A percentile compares a stretch with the other conserved stretches of the same genome.
phyloP scores from a whole-genome alignment of 2,797 vertebrate genomes.

The Pyrocephalus nanus region DNA sequence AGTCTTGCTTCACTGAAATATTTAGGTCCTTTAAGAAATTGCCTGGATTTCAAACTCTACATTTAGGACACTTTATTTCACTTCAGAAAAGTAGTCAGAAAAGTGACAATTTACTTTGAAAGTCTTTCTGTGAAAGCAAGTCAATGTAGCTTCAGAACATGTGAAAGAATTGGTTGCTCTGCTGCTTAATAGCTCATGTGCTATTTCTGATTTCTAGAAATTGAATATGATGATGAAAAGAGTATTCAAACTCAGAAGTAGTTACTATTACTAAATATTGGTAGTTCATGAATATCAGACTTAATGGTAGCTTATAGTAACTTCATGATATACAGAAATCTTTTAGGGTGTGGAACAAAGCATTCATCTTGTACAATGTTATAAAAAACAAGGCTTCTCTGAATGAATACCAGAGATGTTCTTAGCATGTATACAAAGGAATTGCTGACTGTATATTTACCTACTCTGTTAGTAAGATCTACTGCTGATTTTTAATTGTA shows the following conservation, averaged over 20 bases:
- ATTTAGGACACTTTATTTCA: background rate
- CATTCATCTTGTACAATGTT: background rate
- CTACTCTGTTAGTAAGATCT: background rate
- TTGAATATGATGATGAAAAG: background rate
- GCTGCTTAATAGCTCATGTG: background rate
- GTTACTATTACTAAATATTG: background rate
- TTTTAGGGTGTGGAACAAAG: background rate
- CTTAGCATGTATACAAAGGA: background rate
- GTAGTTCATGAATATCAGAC: background rate
- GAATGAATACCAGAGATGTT: background rate
- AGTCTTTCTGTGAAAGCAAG: background rate
- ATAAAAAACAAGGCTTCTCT: background rate
- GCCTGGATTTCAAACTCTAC: background rate
- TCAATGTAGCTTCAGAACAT: background rate
- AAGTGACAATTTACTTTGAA: background rate
- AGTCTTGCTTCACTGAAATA: background rate
- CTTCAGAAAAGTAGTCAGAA: background rate
- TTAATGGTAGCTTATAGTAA: background rate
- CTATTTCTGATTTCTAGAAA: background rate
- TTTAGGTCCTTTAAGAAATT: background rate
- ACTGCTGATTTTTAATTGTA: background rate
- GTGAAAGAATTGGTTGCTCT: background rate
- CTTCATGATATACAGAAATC: background rate
- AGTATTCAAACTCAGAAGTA: background rate
- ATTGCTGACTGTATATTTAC: background rate